Evolutionary conservation across 2,113 vertebrate genomes (phyloP).

Genomic region (Pterocles burchelli): DNA sequence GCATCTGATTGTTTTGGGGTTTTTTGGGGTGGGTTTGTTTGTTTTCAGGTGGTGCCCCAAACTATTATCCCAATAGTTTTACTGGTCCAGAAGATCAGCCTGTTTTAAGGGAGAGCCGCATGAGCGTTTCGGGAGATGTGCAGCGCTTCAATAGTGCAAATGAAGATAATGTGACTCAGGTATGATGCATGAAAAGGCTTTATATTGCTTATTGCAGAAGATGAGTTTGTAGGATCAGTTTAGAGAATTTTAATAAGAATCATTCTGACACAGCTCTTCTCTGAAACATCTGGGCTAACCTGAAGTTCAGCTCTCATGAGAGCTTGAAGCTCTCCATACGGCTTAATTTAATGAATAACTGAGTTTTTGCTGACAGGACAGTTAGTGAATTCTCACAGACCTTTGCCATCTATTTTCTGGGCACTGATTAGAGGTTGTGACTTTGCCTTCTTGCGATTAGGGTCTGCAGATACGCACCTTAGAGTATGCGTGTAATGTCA

Average conservation of each 20-base stretch:
- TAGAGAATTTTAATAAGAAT: neutral
- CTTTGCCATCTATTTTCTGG: neutral
- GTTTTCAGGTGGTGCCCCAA: constrained; percentile 88
- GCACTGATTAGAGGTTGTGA: neutral
- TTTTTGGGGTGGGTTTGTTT: neutral
- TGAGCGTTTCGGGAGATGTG: constrained; percentile 75
- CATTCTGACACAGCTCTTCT: neutral
- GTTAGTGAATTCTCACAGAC: neutral
- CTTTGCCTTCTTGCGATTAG: neutral
- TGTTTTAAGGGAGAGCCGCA: constrained; percentile 64
- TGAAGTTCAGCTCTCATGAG: neutral
- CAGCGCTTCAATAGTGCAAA: constrained; percentile 84
- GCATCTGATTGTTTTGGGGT: neutral
- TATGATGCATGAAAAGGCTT: constrained; percentile 30
- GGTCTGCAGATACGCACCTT: neutral
- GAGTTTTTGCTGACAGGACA: neutral
- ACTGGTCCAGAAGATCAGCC: constrained; percentile 82
- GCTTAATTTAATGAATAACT: neutral
- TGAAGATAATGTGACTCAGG: constrained; percentile 93
- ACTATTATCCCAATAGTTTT: constrained; percentile 98
- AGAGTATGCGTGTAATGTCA: neutral
- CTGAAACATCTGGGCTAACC: neutral
- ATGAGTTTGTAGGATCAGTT: neutral
- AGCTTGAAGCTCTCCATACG: neutral
- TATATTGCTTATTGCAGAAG: neutral